phyloP scores from a whole-genome alignment of 2,888 invertebrate species.

The Mantis religiosa region DNA sequence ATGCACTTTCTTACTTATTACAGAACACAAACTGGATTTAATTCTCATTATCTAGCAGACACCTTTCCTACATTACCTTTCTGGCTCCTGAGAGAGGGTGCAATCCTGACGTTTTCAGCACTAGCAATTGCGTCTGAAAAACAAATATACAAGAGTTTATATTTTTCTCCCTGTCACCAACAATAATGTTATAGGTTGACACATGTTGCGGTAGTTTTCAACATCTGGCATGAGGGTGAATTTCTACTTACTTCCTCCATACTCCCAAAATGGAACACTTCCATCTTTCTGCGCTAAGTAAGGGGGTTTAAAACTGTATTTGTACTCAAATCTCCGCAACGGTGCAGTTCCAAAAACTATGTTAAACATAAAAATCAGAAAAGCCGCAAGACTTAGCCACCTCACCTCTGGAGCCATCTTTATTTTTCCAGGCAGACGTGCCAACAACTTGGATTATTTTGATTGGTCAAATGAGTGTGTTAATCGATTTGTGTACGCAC shows the following conservation, averaged over 20 bases:
- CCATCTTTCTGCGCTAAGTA: slow-evolving; percentile 98
- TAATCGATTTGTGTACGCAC: not conserved
- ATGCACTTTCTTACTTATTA: too few species aligned
- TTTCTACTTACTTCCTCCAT: slow-evolving; percentile 91
- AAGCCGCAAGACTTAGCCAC: slow-evolving; percentile 42
- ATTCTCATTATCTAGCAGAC: not conserved
- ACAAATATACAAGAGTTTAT: slow-evolving; percentile 24
- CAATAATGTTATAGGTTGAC: not conserved
- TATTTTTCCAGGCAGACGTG: slow-evolving; percentile 2
- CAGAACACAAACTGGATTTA: too few species aligned
- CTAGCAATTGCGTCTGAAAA: slow-evolving; percentile 93
- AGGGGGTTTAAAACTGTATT: slow-evolving; percentile 97
- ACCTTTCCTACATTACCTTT: slow-evolving; percentile 58
- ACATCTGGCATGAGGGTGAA: slow-evolving; percentile 7
- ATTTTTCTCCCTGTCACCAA: not conserved
- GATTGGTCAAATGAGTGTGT: not conserved
- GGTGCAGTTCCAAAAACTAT: slow-evolving; percentile 49
- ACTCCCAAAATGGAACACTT: slow-evolving; percentile 97
- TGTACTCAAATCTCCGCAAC: slow-evolving; percentile 90
- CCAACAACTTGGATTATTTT: slow-evolving; percentile 16
- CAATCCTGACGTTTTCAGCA: slow-evolving; percentile 91
- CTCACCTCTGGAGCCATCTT: slow-evolving; percentile 47
- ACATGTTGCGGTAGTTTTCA: slow-evolving; percentile 4
- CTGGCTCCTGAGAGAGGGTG: slow-evolving; percentile 91
- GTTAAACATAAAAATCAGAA: slow-evolving; percentile 34